Percentiles rank a stretch among this genome's conserved stretches.
These are phyloP conservation scores for Phalacrocorax carbo DNA, from an alignment of 2,113 vertebrate species.

Conservation along the genomic window DNA sequence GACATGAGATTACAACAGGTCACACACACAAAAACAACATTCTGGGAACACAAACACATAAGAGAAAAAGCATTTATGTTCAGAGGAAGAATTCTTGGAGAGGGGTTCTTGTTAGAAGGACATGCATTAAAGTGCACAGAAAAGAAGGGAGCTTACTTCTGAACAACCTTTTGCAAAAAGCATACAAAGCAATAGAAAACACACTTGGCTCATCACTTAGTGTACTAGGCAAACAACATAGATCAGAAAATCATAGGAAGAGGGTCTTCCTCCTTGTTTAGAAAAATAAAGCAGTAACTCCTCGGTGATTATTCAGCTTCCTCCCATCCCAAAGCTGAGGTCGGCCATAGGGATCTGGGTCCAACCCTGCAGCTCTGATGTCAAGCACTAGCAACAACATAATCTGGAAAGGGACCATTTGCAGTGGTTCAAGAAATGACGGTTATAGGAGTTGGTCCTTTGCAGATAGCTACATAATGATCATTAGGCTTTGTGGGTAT, in stretches of 20 bases:
- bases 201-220: neutral
- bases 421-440: neutral
- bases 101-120: neutral
- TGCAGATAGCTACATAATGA: neutral
- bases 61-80: neutral
- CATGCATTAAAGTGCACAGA: neutral
- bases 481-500: neutral
- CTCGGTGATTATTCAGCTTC: neutral
- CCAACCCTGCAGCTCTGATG: neutral
- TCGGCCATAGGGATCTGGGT: neutral
- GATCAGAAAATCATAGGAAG: neutral
- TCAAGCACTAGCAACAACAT: neutral
- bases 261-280: neutral
- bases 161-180: neutral
- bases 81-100: neutral
- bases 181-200: neutral
- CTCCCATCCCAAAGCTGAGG: neutral
- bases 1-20: neutral
- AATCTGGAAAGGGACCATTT: too few relatives aligned
- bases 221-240: neutral
- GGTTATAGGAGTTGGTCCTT: neutral
- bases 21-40: neutral
- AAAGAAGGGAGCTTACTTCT: neutral
- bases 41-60: neutral
- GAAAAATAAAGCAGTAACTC: neutral